Evolutionary conservation across 2,113 vertebrate genomes (phyloP).

Genomic region (Callipepla californica): DNA sequence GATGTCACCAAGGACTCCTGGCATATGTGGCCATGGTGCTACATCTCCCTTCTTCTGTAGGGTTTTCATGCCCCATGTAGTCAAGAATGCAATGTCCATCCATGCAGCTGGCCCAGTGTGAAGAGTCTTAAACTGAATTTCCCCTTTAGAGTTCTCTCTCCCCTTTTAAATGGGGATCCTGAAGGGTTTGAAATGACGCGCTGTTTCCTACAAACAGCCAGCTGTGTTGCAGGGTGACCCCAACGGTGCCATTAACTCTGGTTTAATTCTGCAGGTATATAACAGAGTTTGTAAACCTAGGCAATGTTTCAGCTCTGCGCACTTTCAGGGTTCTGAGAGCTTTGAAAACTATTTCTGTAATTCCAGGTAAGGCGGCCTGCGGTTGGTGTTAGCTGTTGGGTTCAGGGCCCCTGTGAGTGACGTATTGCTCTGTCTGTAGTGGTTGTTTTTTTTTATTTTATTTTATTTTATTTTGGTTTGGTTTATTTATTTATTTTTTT

Average conservation of each 20-base stretch:
- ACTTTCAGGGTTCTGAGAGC: slow-evolving; percentile 99
- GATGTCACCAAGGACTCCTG: not conserved
- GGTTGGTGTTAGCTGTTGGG: slow-evolving; percentile 96
- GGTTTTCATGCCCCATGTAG: accelerated
- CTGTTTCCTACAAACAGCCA: slow-evolving; percentile 41
- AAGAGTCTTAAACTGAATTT: not conserved
- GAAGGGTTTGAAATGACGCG: not conserved
- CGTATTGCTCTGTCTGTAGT: slow-evolving; percentile 89
- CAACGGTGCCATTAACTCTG: slow-evolving; percentile 88
- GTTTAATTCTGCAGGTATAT: slow-evolving; percentile 99
- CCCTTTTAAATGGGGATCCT: not conserved
- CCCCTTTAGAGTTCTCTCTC: not conserved
- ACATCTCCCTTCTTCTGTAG: accelerated
- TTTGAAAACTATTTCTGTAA: slow-evolving; percentile 99
- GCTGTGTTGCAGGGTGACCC: slow-evolving; percentile 10
- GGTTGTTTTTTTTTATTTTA: slow-evolving; percentile 75
- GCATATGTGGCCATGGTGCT: accelerated
- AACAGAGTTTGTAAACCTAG: slow-evolving; percentile 99
- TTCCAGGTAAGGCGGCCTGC: slow-evolving; percentile 94
- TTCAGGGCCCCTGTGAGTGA: slow-evolving; percentile 91
- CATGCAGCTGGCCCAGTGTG: accelerated
- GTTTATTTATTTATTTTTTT: slow-evolving; percentile 55
- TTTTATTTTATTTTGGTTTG: no score
- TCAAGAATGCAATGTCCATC: not conserved
- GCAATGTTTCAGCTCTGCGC: slow-evolving; percentile 99